Base-by-base conservation (phyloP, 2,797 vertebrate species). In the Sebastolobus altivelis region DNA sequence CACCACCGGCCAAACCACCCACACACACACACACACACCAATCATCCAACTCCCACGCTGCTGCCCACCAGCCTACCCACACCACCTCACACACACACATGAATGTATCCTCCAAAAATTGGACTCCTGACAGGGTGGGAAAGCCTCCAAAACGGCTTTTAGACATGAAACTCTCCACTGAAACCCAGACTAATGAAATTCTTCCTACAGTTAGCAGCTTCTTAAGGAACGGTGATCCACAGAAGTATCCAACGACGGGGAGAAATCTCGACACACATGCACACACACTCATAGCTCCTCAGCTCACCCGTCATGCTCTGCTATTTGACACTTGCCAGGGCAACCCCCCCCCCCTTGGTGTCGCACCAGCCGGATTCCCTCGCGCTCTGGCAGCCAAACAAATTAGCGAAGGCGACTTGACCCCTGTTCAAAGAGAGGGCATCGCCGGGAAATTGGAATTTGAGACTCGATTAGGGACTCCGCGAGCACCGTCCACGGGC, bases 391-490 rank as follows among this genome's bases (percentile, higher is more conserved):
- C 84, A 75, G 75, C 82, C 87, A 91, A 93, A 90, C 90, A 92
- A 92, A 95, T 94, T 86, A 92, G 71, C 55, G 10, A 71, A 54
- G 66, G 74, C 87, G 80, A 87, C 77, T 78, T 87, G 89, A 92
- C 92, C 91, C 85, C 81, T 25, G 81, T 73, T 90, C 74, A 88
- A 89, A 92, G 74, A 71, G 68, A 87, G 88, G 88, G 79, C 92
- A 86, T 52, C 14, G 60, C 56, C 29, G 59, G 89, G 87, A 93
- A 93, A 92, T 92, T 92, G 85, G 84, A 91, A 90, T 86, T 73
- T 35, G 18, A 85, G 83, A 88, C 80, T 88, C 79, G 80, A 91
- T 93, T 92, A 91, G 49, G 87, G 80, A 66, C 81, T 78, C 49
- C 4, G 18, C 37, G 18, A 73, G 84, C n/a, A 7, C 27, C n/a